Percentiles rank a stretch among this genome's conserved stretches.
These are phyloP conservation scores for Anguilla pacifica DNA, from an alignment of 2,797 vertebrate genomes.

Conservation along the genomic window DNA sequence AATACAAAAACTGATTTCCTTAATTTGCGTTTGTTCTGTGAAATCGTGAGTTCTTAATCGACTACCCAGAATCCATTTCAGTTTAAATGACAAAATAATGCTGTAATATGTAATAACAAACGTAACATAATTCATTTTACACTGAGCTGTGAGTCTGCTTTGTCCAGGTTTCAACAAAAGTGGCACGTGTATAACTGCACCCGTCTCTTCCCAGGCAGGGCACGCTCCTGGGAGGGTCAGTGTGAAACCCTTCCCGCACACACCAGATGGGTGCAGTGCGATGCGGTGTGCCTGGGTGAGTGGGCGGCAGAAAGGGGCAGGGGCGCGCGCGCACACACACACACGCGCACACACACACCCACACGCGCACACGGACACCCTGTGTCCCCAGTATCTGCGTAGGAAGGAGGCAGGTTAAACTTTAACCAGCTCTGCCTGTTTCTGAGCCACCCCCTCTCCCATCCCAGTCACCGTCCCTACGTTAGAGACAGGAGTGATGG, in stretches of 20 bases:
- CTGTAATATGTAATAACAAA: not conserved
- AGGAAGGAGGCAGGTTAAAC: slow-evolving; percentile 88
- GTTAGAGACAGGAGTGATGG: slow-evolving; percentile 70
- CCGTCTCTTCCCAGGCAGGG: not conserved
- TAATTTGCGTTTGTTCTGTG: not conserved
- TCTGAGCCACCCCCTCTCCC: slow-evolving; percentile 51
- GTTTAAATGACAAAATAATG: not conserved
- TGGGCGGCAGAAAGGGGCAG: slow-evolving; percentile 63
- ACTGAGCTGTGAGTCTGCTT: not conserved
- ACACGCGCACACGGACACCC: slow-evolving; percentile 37
- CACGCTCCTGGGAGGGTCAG: not conserved
- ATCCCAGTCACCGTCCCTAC: slow-evolving; percentile 79
- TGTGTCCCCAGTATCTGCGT: slow-evolving; percentile 74
- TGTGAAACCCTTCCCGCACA: slow-evolving; percentile 36
- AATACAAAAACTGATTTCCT: not conserved
- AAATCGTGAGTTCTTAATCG: not conserved
- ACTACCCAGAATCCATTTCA: not conserved
- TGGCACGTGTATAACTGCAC: not conserved
- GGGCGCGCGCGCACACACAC: slow-evolving; percentile 37
- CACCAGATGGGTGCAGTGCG: not conserved
- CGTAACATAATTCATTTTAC: not conserved
- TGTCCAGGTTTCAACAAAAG: not conserved
- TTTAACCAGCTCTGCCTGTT: slow-evolving; percentile 89
- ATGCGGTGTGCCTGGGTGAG: slow-evolving; percentile 61
- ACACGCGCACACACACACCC: not conserved